Conservation (phyloP, 2,888 invertebrate species). For the Trichopoda pennipes region DNA sequence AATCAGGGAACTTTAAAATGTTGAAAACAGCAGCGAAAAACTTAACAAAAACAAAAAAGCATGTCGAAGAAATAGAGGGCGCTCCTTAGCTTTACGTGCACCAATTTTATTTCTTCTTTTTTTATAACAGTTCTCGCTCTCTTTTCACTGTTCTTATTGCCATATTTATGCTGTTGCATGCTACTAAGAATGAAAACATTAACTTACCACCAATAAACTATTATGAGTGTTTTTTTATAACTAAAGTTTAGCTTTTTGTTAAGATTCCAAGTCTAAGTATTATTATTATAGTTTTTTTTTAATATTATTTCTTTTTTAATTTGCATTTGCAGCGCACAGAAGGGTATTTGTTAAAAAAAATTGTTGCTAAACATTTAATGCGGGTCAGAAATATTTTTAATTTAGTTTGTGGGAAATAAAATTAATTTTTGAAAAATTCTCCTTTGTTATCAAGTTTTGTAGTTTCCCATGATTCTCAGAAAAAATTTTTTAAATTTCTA, state of each 20-base stretch:
- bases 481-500: too few species aligned
- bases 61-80: constrained; percentile 55
- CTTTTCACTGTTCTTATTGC: constrained; percentile 17
- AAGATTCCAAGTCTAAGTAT: background rate
- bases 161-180: constrained; percentile 34
- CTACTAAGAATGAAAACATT: constrained; percentile 42
- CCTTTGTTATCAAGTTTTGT: too few species aligned
- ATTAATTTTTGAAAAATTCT: too few species aligned
- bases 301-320: background rate
- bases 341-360: too few species aligned
- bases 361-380: too few species aligned
- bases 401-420: too few species aligned
- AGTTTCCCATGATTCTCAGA: too few species aligned
- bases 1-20: background rate
- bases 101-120: constrained; percentile 41
- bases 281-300: background rate
- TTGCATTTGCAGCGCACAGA: constrained; percentile 18
- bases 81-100: constrained; percentile 66
- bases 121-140: constrained; percentile 17
- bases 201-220: constrained; percentile 33
- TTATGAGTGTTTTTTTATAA: constrained; percentile 23
- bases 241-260: constrained; percentile 18
- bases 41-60: constrained; percentile 20
- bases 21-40: background rate
- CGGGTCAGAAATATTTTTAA: too few species aligned